Evolutionary conservation across 2,113 vertebrate genomes (phyloP), one percentile per base, ranked within the genome.

Genomic region (Otocyon megalotis): DNA sequence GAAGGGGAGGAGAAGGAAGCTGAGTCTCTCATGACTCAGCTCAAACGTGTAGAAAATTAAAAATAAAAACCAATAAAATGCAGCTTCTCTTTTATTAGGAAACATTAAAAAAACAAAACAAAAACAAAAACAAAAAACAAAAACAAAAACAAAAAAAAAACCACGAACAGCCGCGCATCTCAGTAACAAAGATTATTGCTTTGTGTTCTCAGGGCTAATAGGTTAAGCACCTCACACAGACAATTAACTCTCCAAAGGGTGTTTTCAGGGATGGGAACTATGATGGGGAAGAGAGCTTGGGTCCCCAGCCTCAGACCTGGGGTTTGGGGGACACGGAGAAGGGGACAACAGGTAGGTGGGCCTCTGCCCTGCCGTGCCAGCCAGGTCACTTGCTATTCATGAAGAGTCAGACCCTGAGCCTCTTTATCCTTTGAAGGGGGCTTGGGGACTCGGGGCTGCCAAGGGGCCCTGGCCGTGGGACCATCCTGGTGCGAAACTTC

Each of bases 141-240:
- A 99, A 98, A 63, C 8, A 63, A 98, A 98, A 97, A 97, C 16
- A 12, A 72, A 77, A 72, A 82, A 90, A 76, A 26, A 76, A 79
- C 7, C 43, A 76, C 74, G 22, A 98, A 99, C 98, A 99, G 98
- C 99, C 98, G 98, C 98, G 97, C 97, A 98, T 99, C 99, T 99
- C 98, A 98, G 98, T 99, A 99, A 99, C 98, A 98, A 99, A 99
- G 98, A 99, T 99, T 99, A 99, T 99, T 99, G 99, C 99, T 99
- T 99, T 99, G 98, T 99, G 99, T 98, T 99, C 99, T 98, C 98
- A 98, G 99, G 99, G 99, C 98, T 98, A 96, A 98, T 97, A 96
- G 98, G 97, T 98, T 98, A 98, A 98, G 98, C 98, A 98, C 98
- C 98, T 98, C 98, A 97, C 98, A 97, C 97, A 97, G 98, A 98